A percentile compares a stretch with the other conserved stretches of the same genome.
Evolutionary conservation across 2,113 vertebrate genomes (phyloP).

Genomic region (Tychaedon coryphoeus): DNA sequence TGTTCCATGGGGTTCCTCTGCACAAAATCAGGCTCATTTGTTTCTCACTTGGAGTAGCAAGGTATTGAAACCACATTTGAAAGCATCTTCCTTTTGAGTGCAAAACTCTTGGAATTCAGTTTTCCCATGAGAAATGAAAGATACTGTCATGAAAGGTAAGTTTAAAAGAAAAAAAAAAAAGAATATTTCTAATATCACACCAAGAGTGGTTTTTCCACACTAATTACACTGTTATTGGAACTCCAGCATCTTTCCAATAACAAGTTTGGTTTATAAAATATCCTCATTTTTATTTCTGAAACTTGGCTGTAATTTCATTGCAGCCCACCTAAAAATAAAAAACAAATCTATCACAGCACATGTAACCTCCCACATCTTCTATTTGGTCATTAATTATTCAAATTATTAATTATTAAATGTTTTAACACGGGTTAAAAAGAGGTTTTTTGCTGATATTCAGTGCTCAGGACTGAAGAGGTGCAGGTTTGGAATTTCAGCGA

Average conservation of each 20-base stretch:
- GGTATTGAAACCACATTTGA: neutral
- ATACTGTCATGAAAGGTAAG: neutral
- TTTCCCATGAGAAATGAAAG: neutral
- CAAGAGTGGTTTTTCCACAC: neutral
- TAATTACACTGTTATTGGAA: neutral
- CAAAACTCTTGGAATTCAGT: neutral
- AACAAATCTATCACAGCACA: neutral
- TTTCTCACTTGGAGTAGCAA: neutral
- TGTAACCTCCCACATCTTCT: neutral
- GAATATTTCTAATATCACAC: neutral
- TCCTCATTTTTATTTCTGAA: neutral
- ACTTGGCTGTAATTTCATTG: neutral
- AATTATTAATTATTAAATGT: neutral
- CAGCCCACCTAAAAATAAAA: neutral
- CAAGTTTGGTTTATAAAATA: neutral
- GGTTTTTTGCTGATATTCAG: fast-evolving
- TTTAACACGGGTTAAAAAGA: fast-evolving
- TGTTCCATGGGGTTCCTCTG: neutral
- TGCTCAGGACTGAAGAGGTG: neutral
- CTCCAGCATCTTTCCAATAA: neutral
- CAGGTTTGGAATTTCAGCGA: neutral
- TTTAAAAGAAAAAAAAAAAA: neutral
- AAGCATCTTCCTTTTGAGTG: neutral
- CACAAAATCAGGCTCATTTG: neutral
- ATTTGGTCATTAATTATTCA: neutral